Conservation (phyloP, 1,140 invertebrate species). For the Procambarus clarkii region DNA sequence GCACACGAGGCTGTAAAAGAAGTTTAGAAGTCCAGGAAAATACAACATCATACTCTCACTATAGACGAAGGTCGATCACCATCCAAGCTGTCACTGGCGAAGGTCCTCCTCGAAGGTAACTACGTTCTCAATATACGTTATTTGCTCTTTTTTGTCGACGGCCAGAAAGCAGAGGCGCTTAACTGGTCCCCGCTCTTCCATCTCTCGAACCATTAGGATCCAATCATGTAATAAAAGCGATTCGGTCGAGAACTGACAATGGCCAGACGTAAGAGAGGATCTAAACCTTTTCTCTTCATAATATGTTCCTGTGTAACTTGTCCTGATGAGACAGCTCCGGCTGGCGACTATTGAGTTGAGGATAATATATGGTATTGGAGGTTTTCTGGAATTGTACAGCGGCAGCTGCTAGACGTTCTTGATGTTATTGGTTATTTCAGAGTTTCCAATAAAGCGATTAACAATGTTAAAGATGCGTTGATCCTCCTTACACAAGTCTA, state of each 20-base stretch:
- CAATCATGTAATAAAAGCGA: slow-evolving; percentile 20
- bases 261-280: not conserved
- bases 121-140: not conserved
- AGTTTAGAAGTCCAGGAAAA: too few species aligned
- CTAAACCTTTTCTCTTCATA: not conserved
- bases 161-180: not conserved
- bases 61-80: too few species aligned
- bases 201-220: slow-evolving; percentile 10
- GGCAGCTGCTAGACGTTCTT: not conserved
- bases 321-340: not conserved
- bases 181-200: not conserved
- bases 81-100: not conserved
- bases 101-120: not conserved
- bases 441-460: not conserved
- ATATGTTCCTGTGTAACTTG: not conserved
- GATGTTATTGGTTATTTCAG: not conserved
- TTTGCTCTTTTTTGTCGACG: not conserved
- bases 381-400: not conserved
- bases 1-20: too few species aligned
- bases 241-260: not conserved
- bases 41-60: too few species aligned
- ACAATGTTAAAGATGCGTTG: not conserved
- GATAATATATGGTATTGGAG: slow-evolving; percentile 5
- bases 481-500: too few species aligned
- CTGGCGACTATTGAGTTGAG: not conserved